Base-by-base conservation (phyloP, 2,888 invertebrate genomes). In the Trachelus troglodyta region DNA sequence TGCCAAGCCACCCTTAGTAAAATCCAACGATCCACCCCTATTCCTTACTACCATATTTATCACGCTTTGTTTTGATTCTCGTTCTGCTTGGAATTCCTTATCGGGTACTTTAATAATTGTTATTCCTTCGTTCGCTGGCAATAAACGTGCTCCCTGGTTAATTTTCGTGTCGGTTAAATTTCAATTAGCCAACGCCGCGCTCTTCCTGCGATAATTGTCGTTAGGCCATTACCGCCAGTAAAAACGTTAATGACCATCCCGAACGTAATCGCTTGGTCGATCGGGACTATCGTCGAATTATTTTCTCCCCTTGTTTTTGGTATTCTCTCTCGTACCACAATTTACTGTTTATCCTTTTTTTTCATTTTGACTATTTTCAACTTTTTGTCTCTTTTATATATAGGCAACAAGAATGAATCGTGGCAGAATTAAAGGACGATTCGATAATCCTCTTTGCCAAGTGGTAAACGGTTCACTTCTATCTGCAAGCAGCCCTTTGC, bases 401-500 rank as follows among this genome's bases (percentile, higher is more conserved):
- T 23, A 56, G 56, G 56, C 23, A 23, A 56, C 15, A 23, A 56
- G 9, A 56, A 15, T 23, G 23, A 56, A 23, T 56, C 56, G 56
- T 23, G 9, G 9, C 23, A 9, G 23, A 56, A 56, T 56, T 56
- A 23, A 23, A 56, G 56, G 9, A 56, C 56, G 9, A 56, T 6
- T 23, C 23, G 56, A 56, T 56, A 56, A 56, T 56, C 56, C 56
- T 56, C 56, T 56, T 56, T 23, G 23, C 56, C 56, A 56, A 56
- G 56, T 81, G 85, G 84, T 82, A 86, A 86, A 85, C 82, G 84
- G 81, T 83, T 86, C 85, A 83, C 83, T 84, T 84, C 85, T 83
- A 88, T 85, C 85, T 84, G 85, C 85, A 86, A 34, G 34, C 56
- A 56, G 87, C 86, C 85, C 86, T 87, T 87, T 83, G 86, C 87